These are phyloP conservation scores for Drosophila kohkoa DNA, from an alignment of 1,140 invertebrate species.

Conservation along the genomic window DNA sequence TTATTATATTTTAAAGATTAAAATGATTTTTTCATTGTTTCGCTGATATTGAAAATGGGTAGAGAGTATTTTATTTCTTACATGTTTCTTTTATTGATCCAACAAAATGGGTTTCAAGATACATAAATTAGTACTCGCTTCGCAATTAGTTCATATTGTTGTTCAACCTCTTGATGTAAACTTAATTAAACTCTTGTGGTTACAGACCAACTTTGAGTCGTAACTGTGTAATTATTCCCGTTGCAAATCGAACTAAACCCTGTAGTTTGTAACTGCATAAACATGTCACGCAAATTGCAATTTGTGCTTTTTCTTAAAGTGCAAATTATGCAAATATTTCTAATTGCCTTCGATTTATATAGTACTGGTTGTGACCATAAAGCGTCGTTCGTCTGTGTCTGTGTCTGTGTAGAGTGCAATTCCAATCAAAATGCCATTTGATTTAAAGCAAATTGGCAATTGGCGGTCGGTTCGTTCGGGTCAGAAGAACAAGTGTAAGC, in stretches of 20 bases:
- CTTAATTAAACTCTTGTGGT: not conserved
- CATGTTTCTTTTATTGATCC: too few species aligned
- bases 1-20: too few species aligned
- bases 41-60: too few species aligned
- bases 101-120: too few species aligned
- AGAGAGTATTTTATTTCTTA: too few species aligned
- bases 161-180: not conserved
- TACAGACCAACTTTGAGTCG: not conserved
- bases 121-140: not conserved
- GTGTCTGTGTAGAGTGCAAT: not conserved
- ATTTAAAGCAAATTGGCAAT: not conserved
- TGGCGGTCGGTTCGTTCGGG: constrained; percentile 11
- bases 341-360: constrained; percentile 28
- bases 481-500: constrained; percentile 48
- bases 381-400: not conserved
- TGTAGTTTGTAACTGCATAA: constrained; percentile 6
- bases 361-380: constrained; percentile 22
- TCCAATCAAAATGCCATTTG: constrained; percentile 20
- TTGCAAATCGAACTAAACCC: constrained; percentile 7
- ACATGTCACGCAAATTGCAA: constrained; percentile 10
- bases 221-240: constrained; percentile 12
- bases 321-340: constrained; percentile 36
- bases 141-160: not conserved
- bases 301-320: not conserved
- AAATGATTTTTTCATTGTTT: too few species aligned